phyloP scores from a whole-genome alignment of 2,797 vertebrate species.

The Ciconia nigra region DNA sequence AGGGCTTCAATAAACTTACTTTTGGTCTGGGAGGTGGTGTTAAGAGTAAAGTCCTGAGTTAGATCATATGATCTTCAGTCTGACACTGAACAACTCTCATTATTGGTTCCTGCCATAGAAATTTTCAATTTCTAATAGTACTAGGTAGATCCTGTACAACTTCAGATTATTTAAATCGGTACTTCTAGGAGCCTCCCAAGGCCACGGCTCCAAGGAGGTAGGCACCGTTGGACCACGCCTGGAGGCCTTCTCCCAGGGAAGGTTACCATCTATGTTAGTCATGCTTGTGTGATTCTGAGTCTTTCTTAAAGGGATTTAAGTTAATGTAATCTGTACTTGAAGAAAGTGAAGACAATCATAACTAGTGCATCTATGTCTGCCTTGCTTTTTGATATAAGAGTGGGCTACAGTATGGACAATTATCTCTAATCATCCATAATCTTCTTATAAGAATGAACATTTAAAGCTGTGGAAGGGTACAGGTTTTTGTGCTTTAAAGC shows the following conservation, averaged over 20 bases:
- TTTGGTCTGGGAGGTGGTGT: background rate
- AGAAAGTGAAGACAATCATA: background rate
- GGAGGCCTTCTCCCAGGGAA: background rate
- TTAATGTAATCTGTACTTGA: background rate
- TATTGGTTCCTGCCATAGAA: background rate
- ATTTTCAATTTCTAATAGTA: background rate
- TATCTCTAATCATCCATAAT: background rate
- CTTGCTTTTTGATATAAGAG: background rate
- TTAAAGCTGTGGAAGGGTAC: background rate
- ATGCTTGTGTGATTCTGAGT: background rate
- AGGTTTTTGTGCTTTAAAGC: background rate
- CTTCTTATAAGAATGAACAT: background rate
- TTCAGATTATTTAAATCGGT: background rate
- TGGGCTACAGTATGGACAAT: background rate
- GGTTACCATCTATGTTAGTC: background rate
- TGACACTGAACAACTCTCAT: background rate
- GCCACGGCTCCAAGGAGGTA: background rate
- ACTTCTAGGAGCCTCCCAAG: background rate
- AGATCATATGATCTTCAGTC: background rate
- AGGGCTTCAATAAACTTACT: background rate
- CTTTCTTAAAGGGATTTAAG: background rate
- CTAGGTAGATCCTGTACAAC: background rate
- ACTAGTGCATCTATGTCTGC: background rate
- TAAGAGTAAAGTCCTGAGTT: background rate
- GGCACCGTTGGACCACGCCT: background rate